These are phyloP conservation scores for Boloria euphrosyne DNA, from an alignment of 2,888 invertebrate species.

Conservation along the genomic window DNA sequence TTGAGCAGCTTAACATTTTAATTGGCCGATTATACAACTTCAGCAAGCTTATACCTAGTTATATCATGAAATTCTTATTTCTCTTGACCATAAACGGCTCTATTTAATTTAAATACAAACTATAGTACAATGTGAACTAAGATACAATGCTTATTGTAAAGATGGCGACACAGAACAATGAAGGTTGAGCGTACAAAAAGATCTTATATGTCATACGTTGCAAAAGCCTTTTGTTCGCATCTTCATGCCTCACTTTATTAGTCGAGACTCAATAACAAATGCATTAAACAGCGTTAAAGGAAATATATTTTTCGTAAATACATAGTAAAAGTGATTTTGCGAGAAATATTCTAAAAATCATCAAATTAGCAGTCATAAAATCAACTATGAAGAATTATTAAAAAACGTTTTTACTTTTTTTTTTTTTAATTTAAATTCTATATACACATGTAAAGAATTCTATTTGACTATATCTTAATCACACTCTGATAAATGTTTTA, in stretches of 20 bases:
- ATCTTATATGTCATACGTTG: slow-evolving; percentile 14
- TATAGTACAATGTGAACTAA: not conserved
- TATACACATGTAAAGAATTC: too few species aligned
- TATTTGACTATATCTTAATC: too few species aligned
- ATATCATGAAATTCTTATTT: not conserved
- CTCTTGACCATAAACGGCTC: not conserved
- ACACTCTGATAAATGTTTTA: too few species aligned
- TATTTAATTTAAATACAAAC: slow-evolving; percentile 3
- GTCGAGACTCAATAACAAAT: not conserved
- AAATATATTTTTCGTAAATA: not conserved
- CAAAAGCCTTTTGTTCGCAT: slow-evolving; percentile 17
- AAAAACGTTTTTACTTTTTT: too few species aligned
- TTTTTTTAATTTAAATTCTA: too few species aligned
- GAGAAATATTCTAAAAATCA: too few species aligned
- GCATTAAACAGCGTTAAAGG: not conserved
- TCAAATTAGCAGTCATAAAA: too few species aligned
- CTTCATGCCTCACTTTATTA: slow-evolving; percentile 12
- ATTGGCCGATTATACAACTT: too few species aligned
- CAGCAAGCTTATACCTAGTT: too few species aligned
- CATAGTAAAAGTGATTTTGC: too few species aligned
- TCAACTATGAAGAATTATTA: too few species aligned
- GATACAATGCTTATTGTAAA: slow-evolving; percentile 10
- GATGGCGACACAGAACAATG: not conserved
- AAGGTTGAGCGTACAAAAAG: slow-evolving; percentile 13
- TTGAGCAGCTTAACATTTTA: too few species aligned